A percentile compares a stretch with the other conserved stretches of the same genome.
phyloP scores from a whole-genome alignment of 2,888 invertebrate species.

The Acanthosoma haemorrhoidale region DNA sequence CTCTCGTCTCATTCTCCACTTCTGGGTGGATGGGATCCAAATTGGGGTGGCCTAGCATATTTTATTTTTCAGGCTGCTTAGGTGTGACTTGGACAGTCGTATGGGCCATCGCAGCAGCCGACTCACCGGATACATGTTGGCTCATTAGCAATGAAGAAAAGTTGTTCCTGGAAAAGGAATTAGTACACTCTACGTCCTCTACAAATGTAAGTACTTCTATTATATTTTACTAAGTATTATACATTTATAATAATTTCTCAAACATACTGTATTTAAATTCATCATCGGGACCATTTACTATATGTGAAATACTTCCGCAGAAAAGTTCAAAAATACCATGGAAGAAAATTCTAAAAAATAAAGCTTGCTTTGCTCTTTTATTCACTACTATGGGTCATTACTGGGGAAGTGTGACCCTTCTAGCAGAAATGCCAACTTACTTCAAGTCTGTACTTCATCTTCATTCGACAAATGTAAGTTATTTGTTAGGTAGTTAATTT shows the following conservation, averaged over 20 bases:
- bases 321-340: slow-evolving; percentile 37
- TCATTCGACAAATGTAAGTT: slow-evolving; percentile 55
- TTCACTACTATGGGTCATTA: slow-evolving; percentile 67
- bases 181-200: slow-evolving; percentile 42
- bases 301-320: no score
- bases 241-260: no score
- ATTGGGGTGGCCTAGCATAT: slow-evolving; percentile 66
- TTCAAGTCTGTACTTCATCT: slow-evolving; percentile 66
- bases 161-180: slow-evolving; percentile 58
- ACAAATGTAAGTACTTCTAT: background rate
- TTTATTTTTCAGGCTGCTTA: slow-evolving; percentile 64
- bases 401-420: slow-evolving; percentile 76
- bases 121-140: slow-evolving; percentile 57
- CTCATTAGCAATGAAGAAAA: slow-evolving; percentile 56
- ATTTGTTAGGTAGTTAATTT: no score
- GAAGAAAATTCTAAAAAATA: slow-evolving; percentile 54
- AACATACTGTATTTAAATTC: no score
- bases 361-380: slow-evolving; percentile 57
- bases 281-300: no score
- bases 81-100: slow-evolving; percentile 57
- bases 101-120: slow-evolving; percentile 62
- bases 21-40: slow-evolving; percentile 66
- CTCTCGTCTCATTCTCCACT: slow-evolving; percentile 64
- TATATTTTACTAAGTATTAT: background rate
- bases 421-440: slow-evolving; percentile 75